Base-by-base conservation (phyloP, 1,140 invertebrate species). In the Subanguina moxae region DNA sequence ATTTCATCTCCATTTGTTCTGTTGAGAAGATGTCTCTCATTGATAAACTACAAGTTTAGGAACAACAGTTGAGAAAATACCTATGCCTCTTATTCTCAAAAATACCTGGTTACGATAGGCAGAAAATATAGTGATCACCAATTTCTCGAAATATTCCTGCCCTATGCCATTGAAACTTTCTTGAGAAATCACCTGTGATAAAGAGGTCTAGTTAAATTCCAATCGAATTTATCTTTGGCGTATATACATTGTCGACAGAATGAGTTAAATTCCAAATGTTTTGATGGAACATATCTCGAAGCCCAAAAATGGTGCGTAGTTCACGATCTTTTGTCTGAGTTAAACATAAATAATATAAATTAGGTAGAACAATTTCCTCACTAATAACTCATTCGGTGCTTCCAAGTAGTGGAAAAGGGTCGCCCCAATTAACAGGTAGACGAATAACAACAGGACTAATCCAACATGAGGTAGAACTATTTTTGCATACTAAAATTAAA, bases 261-360 rank as follows among this genome's bases (percentile, higher is more conserved):
- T 82, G 80, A 9, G 80, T 82, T 23, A 82, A 65, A 68, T 82
- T 82, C 80, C 80, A 82, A 56, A 82, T 82, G 19, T 76, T 81
- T 25, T 82, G 80, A 23, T 78, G 76, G 58, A 82, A 82, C 17
- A 70, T 67, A 48, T 82, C 75, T 17, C 80, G 38, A 1, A 82
- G 63, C 0, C 68, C 76, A 19, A 82, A 72, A 28, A 82, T 81
- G 52, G 74, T 80, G 23, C 52, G 56, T 11, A 82, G 32, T 69
- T 82, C 80, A 15, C 71, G 57, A 21, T 82, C 64, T 46, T 77
- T 70, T 46, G 75, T 72, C 80, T 82, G 64, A 68, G 78, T 67
- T 42, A 5, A n/a, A 25, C 46, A 56, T 27, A 27, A 46, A 23
- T 73, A 38, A 38, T 38, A 38, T 11, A n/a, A n/a, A n/a, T n/a